A percentile compares a stretch with the other conserved stretches of the same genome.
Conservation (phyloP, 2,113 vertebrate genomes). For the Charadrius vociferus region DNA sequence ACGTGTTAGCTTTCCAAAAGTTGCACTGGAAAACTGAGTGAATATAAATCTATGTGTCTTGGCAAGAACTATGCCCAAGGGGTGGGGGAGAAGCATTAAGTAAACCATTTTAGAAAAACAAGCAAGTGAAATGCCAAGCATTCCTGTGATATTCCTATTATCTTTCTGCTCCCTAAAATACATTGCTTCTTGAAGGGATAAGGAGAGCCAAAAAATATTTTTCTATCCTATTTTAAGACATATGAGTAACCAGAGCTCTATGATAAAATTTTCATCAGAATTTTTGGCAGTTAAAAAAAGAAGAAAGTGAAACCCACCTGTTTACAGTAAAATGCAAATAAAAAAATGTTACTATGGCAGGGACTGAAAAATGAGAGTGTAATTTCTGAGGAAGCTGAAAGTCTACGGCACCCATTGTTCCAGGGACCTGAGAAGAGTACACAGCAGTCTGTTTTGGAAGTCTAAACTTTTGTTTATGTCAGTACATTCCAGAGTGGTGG, state of each 20-base stretch:
- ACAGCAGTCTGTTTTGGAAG: background rate
- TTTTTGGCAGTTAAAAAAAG: background rate
- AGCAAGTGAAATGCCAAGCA: background rate
- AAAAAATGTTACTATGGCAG: background rate
- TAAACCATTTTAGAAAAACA: slow-evolving; percentile 32
- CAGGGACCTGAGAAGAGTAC: background rate
- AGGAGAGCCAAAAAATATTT: background rate
- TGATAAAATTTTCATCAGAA: background rate
- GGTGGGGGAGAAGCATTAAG: background rate
- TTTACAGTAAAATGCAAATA: background rate
- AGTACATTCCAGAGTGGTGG: background rate
- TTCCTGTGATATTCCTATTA: background rate
- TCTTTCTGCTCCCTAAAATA: background rate
- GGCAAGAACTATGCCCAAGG: background rate
- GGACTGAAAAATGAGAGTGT: background rate
- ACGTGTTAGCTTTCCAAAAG: background rate
- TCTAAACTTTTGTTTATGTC: background rate
- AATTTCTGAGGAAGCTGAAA: background rate
- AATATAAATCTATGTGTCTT: slow-evolving; percentile 25
- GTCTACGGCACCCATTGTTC: background rate
- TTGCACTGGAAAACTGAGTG: slow-evolving; percentile 25
- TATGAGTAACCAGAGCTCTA: background rate
- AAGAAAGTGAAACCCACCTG: background rate
- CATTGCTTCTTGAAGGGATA: background rate
- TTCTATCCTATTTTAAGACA: background rate